These are phyloP conservation scores for Tridacna crocea DNA, from an alignment of 2,888 invertebrate genomes.

Conservation along the genomic window DNA sequence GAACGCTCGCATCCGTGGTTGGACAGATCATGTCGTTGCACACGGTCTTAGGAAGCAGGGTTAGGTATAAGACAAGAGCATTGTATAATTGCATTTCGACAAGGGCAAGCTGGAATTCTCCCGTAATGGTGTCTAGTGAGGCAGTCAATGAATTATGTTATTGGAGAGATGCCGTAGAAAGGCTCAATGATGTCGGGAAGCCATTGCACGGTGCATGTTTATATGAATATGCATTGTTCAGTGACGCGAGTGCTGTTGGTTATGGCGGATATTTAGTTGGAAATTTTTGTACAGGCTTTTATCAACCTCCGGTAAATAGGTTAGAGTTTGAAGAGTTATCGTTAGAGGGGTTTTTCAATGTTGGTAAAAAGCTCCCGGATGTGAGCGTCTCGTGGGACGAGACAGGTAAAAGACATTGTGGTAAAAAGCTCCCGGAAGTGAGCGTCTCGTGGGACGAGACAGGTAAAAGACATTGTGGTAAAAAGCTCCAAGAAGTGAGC, in stretches of 20 bases:
- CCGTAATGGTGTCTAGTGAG: neutral
- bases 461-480: neutral
- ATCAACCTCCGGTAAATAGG: too few species aligned
- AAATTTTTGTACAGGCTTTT: too few species aligned
- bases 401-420: too few species aligned
- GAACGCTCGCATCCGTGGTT: neutral
- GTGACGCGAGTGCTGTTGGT: neutral
- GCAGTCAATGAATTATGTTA: neutral
- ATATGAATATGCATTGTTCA: neutral
- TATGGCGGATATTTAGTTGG: neutral
- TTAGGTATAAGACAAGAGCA: neutral
- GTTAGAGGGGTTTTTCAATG: too few species aligned
- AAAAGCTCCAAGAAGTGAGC: neutral
- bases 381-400: neutral
- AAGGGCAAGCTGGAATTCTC: neutral
- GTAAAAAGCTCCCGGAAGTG: slow-evolving; percentile 8
- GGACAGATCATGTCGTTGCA: slow-evolving; percentile 24
- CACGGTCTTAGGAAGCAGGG: neutral
- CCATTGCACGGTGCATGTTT: neutral
- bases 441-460: neutral
- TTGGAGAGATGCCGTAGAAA: too few species aligned
- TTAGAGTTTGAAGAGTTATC: too few species aligned
- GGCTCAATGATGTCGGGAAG: neutral
- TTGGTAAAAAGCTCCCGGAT: neutral
- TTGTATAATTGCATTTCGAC: neutral